Base-by-base conservation (phyloP, 2,113 vertebrate species). In the Oceanodroma tethys region DNA sequence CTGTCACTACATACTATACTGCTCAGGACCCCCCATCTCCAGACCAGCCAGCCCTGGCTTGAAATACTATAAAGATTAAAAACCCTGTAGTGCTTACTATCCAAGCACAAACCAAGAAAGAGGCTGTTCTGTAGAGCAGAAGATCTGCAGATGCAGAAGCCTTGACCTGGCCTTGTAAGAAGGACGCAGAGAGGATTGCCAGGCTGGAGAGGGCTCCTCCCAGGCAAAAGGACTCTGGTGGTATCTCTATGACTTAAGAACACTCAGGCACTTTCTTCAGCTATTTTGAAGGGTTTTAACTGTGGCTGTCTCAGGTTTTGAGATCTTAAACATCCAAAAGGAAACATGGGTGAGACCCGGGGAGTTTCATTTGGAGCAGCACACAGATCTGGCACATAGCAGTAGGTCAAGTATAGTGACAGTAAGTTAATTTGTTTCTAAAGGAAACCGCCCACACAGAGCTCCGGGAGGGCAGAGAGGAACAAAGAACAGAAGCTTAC, bases 351-450 rank as follows among this genome's bases (percentile, higher is more conserved):
- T 7, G 7, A 50, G 43, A 62, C 21, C 9, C 0, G 0, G 8
- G 10, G 52, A 65, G 21, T 32, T 58, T 58, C 32, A 21, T 53
- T 19, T 65, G 42, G 30, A 45, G 68, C 29, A 72, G 3, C 5
- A 4, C 36, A 34, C 0, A 45, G 26, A 40, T 9, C 19, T 21
- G 40, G 38, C 43, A 67, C 3, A 3, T 2, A 45, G 58, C 38
- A 74, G 4, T 17, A 63, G 3, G 26, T 55, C 48, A 43, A 17
- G 30, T 30, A 56, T 0, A 53, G 23, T 0, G 3, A 68, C 22
- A 70, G 4, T 11, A 40, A 56, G 2, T 75, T 58, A 7, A 56
- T 50, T 60, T 75, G 17, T 82, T 80, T 78, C 48, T 40, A 66
- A 70, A 96, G 45, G 23, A 73, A 86, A 78, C 11, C 25, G 55